Base-by-base conservation (phyloP, 23 tunicate species). In the Pegea sp. region DNA sequence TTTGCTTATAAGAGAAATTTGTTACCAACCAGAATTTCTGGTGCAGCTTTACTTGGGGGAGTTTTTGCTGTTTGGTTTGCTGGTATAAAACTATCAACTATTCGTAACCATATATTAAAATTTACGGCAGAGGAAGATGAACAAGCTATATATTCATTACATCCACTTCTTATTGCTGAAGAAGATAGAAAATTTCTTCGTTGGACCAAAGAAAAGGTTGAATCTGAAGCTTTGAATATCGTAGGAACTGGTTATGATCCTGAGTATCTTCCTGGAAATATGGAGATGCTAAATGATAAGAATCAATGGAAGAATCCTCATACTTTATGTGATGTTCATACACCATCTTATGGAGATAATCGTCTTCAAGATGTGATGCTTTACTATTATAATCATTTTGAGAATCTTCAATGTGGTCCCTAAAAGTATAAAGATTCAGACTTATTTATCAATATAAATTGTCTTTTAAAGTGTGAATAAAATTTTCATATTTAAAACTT, bases 141-240 rank as follows among this genome's bases (percentile, higher is more conserved):
- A 4, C 38, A 48, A 50, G 67, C 75, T 3, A 72, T 63, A 52
- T 42, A 56, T 59, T 38, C 44, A 3, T 54, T 54, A 22, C 21
- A 24, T 3, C 95, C 95, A 20, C 69, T 84, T 3, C 56, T 84
- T 51, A 75, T 73, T 7, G 95, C 95, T 1, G 95, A 84, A 53
- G 53, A 52, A 57, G 95, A 84, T 73, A 71, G 95, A 7, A 52
- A 62, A 18, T 5, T 28, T 6, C 66, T 84, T 8, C 61, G 70
- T 22, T 18, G 34, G 22, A 49, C 30, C 28, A 84, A 84, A 46
- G 75, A 73, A 52, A 68, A 53, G 7, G 52, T 84, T 49, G 95
- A 84, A 58, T 68, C 84, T 6, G 95, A 84, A 64, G 95, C 95
- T 26, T 67, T 84, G 21, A 84, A 84, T 59, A 84, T 84, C 28